Percentiles rank a stretch among this genome's conserved stretches.
Conservation (phyloP, 2,797 vertebrate genomes). For the Calcarius lapponicus region DNA sequence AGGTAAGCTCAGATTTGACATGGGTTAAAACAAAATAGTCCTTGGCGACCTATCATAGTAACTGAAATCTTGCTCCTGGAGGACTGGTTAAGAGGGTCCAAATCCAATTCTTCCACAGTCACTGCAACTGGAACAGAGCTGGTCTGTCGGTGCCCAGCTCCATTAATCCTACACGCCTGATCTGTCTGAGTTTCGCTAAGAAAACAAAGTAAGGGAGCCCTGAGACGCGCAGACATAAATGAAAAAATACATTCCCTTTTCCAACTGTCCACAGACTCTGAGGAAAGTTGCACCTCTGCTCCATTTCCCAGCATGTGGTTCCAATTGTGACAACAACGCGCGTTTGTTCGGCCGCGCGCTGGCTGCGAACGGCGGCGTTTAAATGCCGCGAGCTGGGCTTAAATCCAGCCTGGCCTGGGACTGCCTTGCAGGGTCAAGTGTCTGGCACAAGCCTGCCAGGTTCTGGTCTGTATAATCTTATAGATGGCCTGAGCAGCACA, state of each 20-base stretch:
- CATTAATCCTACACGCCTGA: constrained; percentile 11
- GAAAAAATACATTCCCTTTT: constrained; percentile 29
- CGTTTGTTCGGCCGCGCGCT: constrained; percentile 61
- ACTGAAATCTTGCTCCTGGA: constrained; percentile 48
- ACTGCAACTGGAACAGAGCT: constrained; percentile 36
- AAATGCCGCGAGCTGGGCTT: background rate
- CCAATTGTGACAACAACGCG: constrained; percentile 76
- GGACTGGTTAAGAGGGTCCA: constrained; percentile 5
- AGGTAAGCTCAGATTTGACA: constrained; percentile 48
- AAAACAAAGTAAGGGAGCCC: constrained; percentile 46
- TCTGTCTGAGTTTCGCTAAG: constrained; percentile 4
- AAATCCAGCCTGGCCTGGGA: constrained; percentile 50
- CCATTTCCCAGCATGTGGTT: constrained; percentile 76
- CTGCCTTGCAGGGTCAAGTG: constrained; percentile 62
- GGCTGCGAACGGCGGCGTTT: background rate
- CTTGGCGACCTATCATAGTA: background rate
- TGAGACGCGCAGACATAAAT: constrained; percentile 50
- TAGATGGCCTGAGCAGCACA: constrained; percentile 45
- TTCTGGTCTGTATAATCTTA: constrained; percentile 61
- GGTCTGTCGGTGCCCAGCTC: constrained; percentile 2
- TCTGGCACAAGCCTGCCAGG: constrained; percentile 45
- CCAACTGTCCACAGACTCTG: constrained; percentile 59
- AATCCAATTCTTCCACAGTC: constrained; percentile 33
- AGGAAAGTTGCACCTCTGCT: constrained; percentile 55
- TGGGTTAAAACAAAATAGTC: constrained; percentile 37